Conservation (phyloP, 2,113 vertebrate genomes). For the Otolemur garnettii region DNA sequence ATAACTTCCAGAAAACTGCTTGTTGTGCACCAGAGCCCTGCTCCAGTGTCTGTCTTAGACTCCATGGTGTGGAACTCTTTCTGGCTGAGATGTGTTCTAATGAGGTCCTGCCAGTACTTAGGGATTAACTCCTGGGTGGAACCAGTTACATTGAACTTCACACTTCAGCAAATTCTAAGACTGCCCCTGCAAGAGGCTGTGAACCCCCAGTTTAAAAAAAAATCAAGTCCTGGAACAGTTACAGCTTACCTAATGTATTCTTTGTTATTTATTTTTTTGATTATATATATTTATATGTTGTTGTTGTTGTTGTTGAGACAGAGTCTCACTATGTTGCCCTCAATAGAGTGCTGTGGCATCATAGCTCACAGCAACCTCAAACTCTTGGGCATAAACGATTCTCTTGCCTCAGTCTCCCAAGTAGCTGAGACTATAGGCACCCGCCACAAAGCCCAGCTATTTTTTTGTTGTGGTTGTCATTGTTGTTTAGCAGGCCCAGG, state of each 20-base stretch:
- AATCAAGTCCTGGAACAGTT: neutral
- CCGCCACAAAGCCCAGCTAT: too few relatives aligned
- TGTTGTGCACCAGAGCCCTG: neutral
- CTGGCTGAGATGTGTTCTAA: slow-evolving; percentile 24
- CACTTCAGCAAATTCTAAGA: slow-evolving; percentile 44
- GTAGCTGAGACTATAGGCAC: too few relatives aligned
- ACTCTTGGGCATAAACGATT: too few relatives aligned
- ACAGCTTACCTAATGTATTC: slow-evolving; percentile 36
- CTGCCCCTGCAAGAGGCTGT: neutral
- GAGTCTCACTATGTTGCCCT: too few relatives aligned
- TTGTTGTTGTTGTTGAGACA: too few relatives aligned
- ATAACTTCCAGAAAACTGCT: neutral
- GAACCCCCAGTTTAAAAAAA: neutral
- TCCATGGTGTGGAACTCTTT: neutral
- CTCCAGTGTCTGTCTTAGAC: neutral
- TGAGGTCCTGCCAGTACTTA: slow-evolving; percentile 18
- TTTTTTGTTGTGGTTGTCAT: too few relatives aligned
- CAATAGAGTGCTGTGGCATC: too few relatives aligned
- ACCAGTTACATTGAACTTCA: slow-evolving; percentile 48
- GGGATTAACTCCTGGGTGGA: neutral
- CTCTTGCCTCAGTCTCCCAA: too few relatives aligned
- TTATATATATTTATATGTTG: too few relatives aligned
- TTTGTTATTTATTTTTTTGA: slow-evolving; percentile 10
- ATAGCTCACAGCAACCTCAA: too few relatives aligned
- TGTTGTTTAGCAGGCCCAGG: too few relatives aligned